These are phyloP conservation scores for Hyperoodon ampullatus DNA, from an alignment of 2,113 vertebrate species.

Conservation along the genomic window DNA sequence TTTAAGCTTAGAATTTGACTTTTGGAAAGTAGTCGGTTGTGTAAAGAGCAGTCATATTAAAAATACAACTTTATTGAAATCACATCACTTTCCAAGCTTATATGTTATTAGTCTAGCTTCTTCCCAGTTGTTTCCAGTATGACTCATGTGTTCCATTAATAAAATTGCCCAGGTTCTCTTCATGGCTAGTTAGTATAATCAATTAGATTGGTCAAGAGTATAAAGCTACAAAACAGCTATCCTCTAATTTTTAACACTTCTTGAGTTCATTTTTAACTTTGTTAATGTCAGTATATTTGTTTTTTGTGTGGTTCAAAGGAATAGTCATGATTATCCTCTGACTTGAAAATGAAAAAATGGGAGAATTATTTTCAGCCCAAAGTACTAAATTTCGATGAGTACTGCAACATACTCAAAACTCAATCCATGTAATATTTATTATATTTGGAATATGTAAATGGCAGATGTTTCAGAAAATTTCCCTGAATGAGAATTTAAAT, in stretches of 20 bases:
- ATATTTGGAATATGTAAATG: background rate
- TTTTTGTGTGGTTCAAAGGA: background rate
- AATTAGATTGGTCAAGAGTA: background rate
- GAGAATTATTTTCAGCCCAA: background rate
- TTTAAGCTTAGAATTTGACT: background rate
- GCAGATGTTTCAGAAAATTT: slow-evolving; percentile 25
- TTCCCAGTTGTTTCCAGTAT: background rate
- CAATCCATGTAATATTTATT: background rate
- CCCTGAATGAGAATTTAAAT: slow-evolving; percentile 2
- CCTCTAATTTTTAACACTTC: background rate
- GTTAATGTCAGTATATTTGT: slow-evolving; percentile 7
- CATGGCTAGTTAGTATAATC: background rate
- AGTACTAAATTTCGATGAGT: background rate
- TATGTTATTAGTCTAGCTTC: background rate
- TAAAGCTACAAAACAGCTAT: background rate
- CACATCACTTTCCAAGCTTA: background rate
- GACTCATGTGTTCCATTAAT: background rate
- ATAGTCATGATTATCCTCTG: background rate
- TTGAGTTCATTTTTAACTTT: slow-evolving; percentile 1
- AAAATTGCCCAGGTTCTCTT: background rate
- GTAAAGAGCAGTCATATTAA: background rate
- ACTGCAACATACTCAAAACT: background rate
- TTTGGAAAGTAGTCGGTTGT: background rate
- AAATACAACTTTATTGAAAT: background rate
- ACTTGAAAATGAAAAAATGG: background rate